Evolutionary conservation across 2,888 invertebrate genomes (phyloP), one percentile per base, ranked within the genome.

Genomic region (Halictus ligatus): DNA sequence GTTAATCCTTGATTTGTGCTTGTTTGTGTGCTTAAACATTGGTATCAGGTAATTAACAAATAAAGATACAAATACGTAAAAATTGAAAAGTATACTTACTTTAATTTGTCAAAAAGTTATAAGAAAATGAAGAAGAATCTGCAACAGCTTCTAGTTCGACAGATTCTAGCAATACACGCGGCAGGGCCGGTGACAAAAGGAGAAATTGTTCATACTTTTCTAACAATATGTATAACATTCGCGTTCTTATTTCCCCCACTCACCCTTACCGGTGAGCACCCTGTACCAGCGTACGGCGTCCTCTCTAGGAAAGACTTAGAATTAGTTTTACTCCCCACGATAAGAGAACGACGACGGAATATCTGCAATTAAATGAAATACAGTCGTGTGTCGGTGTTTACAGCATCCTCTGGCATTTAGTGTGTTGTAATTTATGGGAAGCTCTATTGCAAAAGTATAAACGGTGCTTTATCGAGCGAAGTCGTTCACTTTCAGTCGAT

Each of bases 261-360:
- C 21, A 8, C 50, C 8, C 50, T 15, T 54, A 43, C 21, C 21
- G 8, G 50, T 21, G 21, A 7, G 2, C 6, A 8, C 21, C 2
- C 21, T 54, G 12, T 12, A 58, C 12, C 58, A n/a, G 1, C 83
- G n/a, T 1, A 40, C 72, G 54, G 87, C 80, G 89, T 79, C 89
- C 85, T 89, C 89, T 89, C 54, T 46, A 74, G 75, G 72, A 81
- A 80, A 80, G 48, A 43, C 71, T 21, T 15, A 21, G 78, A 82
- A 76, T 80, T 54, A 80, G 48, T 18, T 58, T 78, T 54, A 7
- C 78, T 82, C 75, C n/a, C 5, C 29, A 4, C 7, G 84, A 76
- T 89, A 86, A 12, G 8, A 2, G 10, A 67, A 40, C 2, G 21
- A 40, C 2, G 21, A 7, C 6, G 7, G n/a, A 10, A 21, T 18